These are phyloP conservation scores for Triplophysa dalaica DNA, from an alignment of 2,113 vertebrate genomes.

Conservation along the genomic window DNA sequence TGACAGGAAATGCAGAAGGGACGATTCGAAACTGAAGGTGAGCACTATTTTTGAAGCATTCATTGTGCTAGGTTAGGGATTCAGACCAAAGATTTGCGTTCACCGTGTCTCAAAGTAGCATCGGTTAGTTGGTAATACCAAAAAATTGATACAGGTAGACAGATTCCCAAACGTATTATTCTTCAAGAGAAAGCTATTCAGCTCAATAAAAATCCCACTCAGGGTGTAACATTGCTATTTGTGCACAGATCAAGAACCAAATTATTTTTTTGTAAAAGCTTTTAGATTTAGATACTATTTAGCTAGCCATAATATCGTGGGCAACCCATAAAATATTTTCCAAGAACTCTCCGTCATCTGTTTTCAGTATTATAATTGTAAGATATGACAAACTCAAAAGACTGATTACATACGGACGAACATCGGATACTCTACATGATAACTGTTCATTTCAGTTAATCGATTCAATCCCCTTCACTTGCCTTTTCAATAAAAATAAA, in stretches of 20 bases:
- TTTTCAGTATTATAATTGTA: slow-evolving; percentile 10
- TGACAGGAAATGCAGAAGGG: slow-evolving; percentile 4
- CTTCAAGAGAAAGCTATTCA: slow-evolving; percentile 4
- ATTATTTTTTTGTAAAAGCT: neutral
- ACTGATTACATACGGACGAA: slow-evolving; percentile 14
- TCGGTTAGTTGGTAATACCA: neutral
- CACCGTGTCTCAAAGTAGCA: neutral
- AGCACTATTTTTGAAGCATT: neutral
- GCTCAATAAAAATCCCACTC: neutral
- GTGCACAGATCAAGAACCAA: neutral
- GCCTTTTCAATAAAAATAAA: slow-evolving; percentile 39
- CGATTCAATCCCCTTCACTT: slow-evolving; percentile 19
- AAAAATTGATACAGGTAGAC: neutral
- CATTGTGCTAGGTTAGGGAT: slow-evolving; percentile 1
- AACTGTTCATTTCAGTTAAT: slow-evolving; percentile 25
- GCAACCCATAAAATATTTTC: slow-evolving; percentile 2
- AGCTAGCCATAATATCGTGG: neutral
- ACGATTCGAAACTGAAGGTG: neutral
- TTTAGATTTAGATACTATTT: neutral
- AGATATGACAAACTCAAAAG: slow-evolving; percentile 30
- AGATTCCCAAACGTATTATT: neutral
- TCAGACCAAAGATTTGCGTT: neutral
- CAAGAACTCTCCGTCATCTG: neutral
- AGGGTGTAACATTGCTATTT: neutral
- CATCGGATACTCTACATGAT: slow-evolving; percentile 8